Percentiles rank a stretch among this genome's conserved stretches.
These are phyloP conservation scores for Papilio polyxenes DNA, from an alignment of 1,140 invertebrate genomes.

Conservation along the genomic window DNA sequence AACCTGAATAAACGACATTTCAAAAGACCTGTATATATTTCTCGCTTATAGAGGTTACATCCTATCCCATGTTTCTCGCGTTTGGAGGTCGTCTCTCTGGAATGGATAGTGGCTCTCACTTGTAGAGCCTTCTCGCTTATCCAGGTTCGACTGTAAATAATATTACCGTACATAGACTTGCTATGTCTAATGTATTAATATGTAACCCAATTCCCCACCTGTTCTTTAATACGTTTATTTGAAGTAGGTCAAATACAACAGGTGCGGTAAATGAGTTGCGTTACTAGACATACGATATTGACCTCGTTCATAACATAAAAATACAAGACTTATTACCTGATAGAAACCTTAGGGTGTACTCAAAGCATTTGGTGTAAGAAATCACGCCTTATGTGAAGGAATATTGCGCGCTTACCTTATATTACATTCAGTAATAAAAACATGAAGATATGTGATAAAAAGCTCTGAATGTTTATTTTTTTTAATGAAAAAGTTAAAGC, in stretches of 20 bases:
- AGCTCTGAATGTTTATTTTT: no score
- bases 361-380: not conserved
- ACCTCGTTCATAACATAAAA: conserved; percentile 34
- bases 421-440: not conserved
- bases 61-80: no score
- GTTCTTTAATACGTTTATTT: not conserved
- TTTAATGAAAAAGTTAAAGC: no score
- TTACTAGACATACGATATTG: conserved; percentile 25
- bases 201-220: conserved; percentile 23
- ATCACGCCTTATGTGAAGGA: not conserved
- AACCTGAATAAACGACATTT: no score
- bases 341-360: conserved; percentile 5
- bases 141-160: no score
- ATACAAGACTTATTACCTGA: conserved; percentile 21
- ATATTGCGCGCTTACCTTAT: not conserved
- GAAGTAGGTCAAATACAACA: conserved; percentile 33
- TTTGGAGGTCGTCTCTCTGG: no score
- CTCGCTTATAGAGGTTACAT: no score
- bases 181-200: not conserved
- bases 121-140: no score
- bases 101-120: no score
- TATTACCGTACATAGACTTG: no score
- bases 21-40: no score
- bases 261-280: conserved; percentile 26
- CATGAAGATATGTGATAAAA: no score